Base-by-base conservation (phyloP, 2,888 invertebrate genomes). In the Epirrhoe alternata region DNA sequence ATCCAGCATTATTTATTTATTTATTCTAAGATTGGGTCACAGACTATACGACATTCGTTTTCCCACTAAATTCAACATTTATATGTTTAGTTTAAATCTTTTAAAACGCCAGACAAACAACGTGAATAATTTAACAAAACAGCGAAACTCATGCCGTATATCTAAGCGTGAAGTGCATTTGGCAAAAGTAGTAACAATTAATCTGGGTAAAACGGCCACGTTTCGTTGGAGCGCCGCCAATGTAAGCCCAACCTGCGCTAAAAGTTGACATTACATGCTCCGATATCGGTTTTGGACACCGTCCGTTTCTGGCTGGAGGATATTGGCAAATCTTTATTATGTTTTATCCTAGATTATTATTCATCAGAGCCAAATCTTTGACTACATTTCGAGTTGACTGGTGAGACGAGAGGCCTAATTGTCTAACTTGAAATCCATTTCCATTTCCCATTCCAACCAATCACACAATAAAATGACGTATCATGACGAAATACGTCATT, bases 151-250 rank as follows among this genome's bases (percentile, higher is more conserved):
- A 64, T 66, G 66, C 72, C 79, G 72, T 86, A 86, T 86, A 87
- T 86, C 81, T 74, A 72, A 76, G 80, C 77, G 80, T 79, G 78
- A 71, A 80, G 80, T 85, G 77, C 82, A 87, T 88, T 89, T 89
- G 88, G 87, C 89, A 88, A 85, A 88, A 88, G 85, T 86, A 85
- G 86, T 84, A 77, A 84, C 87, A 87, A 89, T 89, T 89, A 89
- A 89, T 89, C 86, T 86, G 76, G 78, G 79, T 80, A 77, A 80
- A 84, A 83, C 80, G 83, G 81, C 76, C 75, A 79, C 76, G 78
- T 79, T 79, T 77, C 68, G 74, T 82, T 88, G 88, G 88, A 86
- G 71, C 69, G 52, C 68, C 72, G 86, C 88, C 89, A 89, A 84
- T 74, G 74, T 77, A 78, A 77, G 61, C 42, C 57, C 35, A 38